Base-by-base conservation (phyloP, 2,888 invertebrate genomes). In the Macrosiphum euphorbiae region DNA sequence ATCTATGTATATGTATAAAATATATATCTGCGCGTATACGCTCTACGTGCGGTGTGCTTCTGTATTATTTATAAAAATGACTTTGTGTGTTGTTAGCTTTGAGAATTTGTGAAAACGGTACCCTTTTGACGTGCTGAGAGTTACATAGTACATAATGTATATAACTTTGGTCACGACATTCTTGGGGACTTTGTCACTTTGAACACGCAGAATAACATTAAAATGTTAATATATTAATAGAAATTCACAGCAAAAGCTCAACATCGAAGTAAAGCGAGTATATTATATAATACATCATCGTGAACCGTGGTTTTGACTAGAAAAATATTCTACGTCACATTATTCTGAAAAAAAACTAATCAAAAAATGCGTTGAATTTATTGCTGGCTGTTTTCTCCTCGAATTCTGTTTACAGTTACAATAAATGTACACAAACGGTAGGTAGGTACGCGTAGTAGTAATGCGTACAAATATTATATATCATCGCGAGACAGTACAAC, bases 221-320 rank as follows among this genome's bases (percentile, higher is more conserved):
- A 90, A 90, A 90, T 90, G 58, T 61, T 61, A 90, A 90, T 61
- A 47, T 47, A 44, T 47, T 47, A n/a, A 61, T 61, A n/a, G 58
- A n/a, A 90, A 90, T 90, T 47, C 89, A 61, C 20, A 0, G 28
- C 26, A 44, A 89, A 89, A 58, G 88, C 41, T 58, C 88, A 44
- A 28, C 28, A 26, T 58, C 88, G 44, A 41, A 44, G 44, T 55
- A 5, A 26, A 58, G 8, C 26, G 7, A 7, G 78, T 20, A 41
- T 24, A 41, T 78, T 35, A 35, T 78, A 78, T 67, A 55, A 55
- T 55, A 13, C 4, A 20, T 28, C 11, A 26, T 28, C 61, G 3
- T n/a, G n/a, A 7, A 35, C 20, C 35, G 8, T 20, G 58, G 44
- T 89, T 61, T 89, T 16, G 58, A 44, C 28, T 58, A 44, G 58